These are phyloP conservation scores for Holcopasites calliopsidis DNA, from an alignment of 1,140 invertebrate species.

Conservation along the genomic window DNA sequence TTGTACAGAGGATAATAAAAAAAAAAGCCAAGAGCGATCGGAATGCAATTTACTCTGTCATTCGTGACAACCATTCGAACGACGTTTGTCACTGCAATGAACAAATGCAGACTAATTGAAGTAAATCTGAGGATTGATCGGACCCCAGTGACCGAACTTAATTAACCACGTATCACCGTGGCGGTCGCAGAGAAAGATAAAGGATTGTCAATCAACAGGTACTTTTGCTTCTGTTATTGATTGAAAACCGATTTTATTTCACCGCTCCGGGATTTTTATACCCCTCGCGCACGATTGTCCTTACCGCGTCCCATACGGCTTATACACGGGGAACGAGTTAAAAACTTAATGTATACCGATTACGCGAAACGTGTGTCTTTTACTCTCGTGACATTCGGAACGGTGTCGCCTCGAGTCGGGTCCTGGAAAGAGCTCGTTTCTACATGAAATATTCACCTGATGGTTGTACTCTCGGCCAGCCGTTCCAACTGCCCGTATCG, in stretches of 20 bases:
- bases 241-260: constrained; percentile 1
- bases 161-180: constrained; percentile 36
- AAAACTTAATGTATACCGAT: no score
- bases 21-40: constrained; percentile 19
- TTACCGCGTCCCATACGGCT: no score
- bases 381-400: neutral
- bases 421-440: neutral
- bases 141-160: neutral
- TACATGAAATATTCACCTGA: neutral
- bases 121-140: constrained; percentile 17
- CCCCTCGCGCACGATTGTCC: neutral
- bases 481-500: neutral
- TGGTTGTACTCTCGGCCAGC: neutral
- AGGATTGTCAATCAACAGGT: constrained; percentile 25
- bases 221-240: constrained; percentile 7
- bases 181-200: constrained; percentile 2
- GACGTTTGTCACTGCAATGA: constrained; percentile 29
- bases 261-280: neutral
- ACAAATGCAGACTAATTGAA: constrained; percentile 4
- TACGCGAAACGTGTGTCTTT: neutral
- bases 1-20: constrained; percentile 29
- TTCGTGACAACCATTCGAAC: constrained; percentile 53
- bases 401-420: neutral
- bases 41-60: constrained; percentile 56
- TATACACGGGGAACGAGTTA: no score